These are phyloP conservation scores for Heptranchias perlo DNA, from an alignment of 2,113 vertebrate species.

Conservation along the genomic window DNA sequence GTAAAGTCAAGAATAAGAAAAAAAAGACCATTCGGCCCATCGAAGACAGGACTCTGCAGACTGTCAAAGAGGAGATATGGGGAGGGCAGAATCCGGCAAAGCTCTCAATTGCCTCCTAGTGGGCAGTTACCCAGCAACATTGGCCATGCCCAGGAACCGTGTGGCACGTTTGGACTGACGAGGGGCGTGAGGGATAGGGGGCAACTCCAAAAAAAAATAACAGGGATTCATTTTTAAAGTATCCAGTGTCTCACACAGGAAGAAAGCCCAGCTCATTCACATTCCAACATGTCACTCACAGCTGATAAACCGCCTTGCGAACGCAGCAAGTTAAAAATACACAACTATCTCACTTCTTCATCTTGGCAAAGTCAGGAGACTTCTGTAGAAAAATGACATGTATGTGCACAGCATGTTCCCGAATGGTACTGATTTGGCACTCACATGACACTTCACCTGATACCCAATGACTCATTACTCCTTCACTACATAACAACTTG, in stretches of 20 bases:
- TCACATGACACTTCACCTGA: neutral
- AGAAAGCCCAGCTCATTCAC: neutral
- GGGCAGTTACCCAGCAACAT: too few relatives aligned
- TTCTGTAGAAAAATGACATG: neutral
- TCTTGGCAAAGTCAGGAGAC: neutral
- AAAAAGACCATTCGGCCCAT: neutral
- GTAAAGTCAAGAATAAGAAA: neutral
- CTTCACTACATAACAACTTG: neutral
- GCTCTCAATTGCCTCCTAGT: too few relatives aligned
- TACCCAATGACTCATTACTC: neutral
- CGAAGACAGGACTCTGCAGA: neutral
- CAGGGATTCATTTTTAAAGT: neutral
- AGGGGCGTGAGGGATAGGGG: neutral
- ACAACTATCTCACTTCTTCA: neutral
- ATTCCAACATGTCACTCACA: neutral
- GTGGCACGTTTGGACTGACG: neutral
- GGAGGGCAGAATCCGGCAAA: too few relatives aligned
- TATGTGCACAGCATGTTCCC: neutral
- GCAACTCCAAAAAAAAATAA: slow-evolving; percentile 1
- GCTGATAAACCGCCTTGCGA: slow-evolving; percentile 4
- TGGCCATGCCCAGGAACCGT: too few relatives aligned
- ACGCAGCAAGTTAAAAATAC: slow-evolving; percentile 27
- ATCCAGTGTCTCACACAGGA: neutral
- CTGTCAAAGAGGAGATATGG: neutral
- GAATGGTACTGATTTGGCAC: too few relatives aligned